These are phyloP conservation scores for Monochamus saltuarius DNA, from an alignment of 1,140 invertebrate genomes.

Conservation along the genomic window DNA sequence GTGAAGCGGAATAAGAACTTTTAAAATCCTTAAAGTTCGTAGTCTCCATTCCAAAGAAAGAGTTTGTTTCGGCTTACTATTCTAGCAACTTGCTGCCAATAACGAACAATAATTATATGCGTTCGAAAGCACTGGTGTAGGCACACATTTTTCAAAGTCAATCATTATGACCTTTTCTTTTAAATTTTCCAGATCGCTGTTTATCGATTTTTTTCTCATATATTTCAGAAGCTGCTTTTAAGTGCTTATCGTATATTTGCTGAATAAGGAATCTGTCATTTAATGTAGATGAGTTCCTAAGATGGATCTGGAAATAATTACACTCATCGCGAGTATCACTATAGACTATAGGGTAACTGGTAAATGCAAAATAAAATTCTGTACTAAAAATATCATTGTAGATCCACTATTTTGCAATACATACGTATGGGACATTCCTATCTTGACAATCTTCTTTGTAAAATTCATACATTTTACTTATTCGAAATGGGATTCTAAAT, in stretches of 20 bases:
- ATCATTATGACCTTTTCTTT: constrained; percentile 7
- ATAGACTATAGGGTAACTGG: too few species aligned
- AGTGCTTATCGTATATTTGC: too few species aligned
- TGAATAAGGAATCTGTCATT: too few species aligned
- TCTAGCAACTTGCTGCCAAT: constrained; percentile 25
- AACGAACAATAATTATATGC: constrained; percentile 19
- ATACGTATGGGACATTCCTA: neutral
- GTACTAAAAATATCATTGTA: too few species aligned
- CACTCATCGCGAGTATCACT: too few species aligned
- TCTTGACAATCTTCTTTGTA: constrained; percentile 9
- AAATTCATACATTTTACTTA: constrained; percentile 5
- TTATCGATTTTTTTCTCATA: too few species aligned
- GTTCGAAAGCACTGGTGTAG: constrained; percentile 20
- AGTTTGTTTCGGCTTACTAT: neutral
- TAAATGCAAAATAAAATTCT: too few species aligned
- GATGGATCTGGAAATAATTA: too few species aligned
- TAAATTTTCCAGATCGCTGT: too few species aligned
- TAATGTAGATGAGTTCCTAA: too few species aligned
- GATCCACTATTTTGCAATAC: too few species aligned
- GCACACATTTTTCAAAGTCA: constrained; percentile 20
- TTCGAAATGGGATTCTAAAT: neutral
- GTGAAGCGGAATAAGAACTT: neutral
- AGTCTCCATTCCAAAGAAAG: constrained; percentile 5
- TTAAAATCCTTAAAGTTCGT: constrained; percentile 21
- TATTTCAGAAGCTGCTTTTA: too few species aligned